Conservation (phyloP, 1,140 invertebrate genomes). For the Coelopa frigida region DNA sequence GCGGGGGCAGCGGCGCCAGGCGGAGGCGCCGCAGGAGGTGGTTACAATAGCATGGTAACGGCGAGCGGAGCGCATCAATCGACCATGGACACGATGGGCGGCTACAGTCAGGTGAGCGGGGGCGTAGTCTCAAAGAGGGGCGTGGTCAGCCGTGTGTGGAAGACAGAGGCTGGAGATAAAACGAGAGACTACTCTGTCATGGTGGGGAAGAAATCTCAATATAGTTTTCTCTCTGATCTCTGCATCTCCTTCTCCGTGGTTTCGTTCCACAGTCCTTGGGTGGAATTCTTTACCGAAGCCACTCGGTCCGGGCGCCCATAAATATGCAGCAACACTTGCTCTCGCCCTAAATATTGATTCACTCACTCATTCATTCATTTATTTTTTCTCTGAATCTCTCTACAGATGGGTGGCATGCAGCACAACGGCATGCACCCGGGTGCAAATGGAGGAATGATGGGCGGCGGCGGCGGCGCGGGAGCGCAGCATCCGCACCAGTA, state of each 20-base stretch:
- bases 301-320: too few relatives aligned
- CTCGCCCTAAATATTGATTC: background rate
- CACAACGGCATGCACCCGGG: conserved; percentile 11
- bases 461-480: conserved; percentile 9
- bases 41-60: conserved; percentile 24
- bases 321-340: too few relatives aligned
- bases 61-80: conserved; percentile 17
- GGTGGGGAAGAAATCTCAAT: too few relatives aligned
- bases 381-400: background rate
- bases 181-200: too few relatives aligned
- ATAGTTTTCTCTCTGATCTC: too few relatives aligned
- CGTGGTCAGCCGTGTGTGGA: too few relatives aligned
- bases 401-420: conserved; percentile 33
- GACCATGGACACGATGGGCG: conserved; percentile 40
- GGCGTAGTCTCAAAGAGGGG: too few relatives aligned
- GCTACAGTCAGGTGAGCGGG: conserved; percentile 38
- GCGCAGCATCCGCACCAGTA: conserved; percentile 16
- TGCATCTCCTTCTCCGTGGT: too few relatives aligned
- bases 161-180: too few relatives aligned
- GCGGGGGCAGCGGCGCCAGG: conserved; percentile 24
- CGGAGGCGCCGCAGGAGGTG: conserved; percentile 20
- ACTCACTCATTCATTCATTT: background rate
- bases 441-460: conserved; percentile 13
- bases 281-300: too few relatives aligned
- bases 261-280: too few relatives aligned